A percentile compares a stretch with the other conserved stretches of the same genome.
These are phyloP conservation scores for Danaus chrysippus DNA, from an alignment of 2,888 invertebrate genomes.

Conservation along the genomic window DNA sequence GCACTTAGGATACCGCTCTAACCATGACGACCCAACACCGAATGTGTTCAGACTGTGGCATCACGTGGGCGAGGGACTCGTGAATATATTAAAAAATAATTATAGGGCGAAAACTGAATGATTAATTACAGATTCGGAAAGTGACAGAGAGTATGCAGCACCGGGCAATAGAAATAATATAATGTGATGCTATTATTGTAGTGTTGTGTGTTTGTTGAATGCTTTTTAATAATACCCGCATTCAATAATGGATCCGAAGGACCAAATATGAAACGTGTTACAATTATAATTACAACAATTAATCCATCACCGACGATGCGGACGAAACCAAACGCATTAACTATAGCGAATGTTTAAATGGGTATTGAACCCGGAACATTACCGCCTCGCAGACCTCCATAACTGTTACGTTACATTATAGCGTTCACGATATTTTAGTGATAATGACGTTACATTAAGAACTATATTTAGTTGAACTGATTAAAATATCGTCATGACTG, in stretches of 20 bases:
- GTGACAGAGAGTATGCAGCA: slow-evolving; percentile 3
- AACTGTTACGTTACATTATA: slow-evolving; percentile 12
- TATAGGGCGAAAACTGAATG: slow-evolving; percentile 25
- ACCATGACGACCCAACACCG: slow-evolving; percentile 8
- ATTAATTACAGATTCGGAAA: slow-evolving; percentile 23
- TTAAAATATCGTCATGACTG: slow-evolving; percentile 5
- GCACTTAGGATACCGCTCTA: slow-evolving; percentile 22
- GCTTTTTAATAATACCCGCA: slow-evolving; percentile 13
- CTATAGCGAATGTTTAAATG: slow-evolving; percentile 26
- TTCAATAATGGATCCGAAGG: neutral
- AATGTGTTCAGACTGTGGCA: slow-evolving; percentile 23
- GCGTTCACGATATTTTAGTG: slow-evolving; percentile 14
- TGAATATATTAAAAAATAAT: slow-evolving; percentile 38
- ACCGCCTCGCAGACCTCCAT: slow-evolving; percentile 21
- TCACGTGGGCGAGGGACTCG: slow-evolving; percentile 38
- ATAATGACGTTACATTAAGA: slow-evolving; percentile 14
- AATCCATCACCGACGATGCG: neutral
- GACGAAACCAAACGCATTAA: slow-evolving; percentile 17
- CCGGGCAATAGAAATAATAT: too few species aligned
- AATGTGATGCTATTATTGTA: neutral
- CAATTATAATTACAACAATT: neutral
- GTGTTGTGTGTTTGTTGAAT: neutral
- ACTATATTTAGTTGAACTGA: slow-evolving; percentile 12
- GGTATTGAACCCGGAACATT: slow-evolving; percentile 32
- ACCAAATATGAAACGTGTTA: neutral